phyloP scores from a whole-genome alignment of 2,113 vertebrate species.

The Colinus virginianus region DNA sequence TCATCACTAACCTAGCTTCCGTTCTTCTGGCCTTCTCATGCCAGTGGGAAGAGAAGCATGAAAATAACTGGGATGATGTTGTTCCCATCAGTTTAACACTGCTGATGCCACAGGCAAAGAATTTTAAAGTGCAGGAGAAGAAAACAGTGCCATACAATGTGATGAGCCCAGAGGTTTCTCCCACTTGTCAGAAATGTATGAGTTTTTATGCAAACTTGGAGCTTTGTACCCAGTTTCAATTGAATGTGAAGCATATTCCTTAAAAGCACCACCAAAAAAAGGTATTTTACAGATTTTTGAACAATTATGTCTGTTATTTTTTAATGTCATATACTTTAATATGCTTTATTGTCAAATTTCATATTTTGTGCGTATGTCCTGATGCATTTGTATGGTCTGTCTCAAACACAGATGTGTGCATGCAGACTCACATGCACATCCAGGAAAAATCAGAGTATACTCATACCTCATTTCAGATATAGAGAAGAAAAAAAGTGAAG shows the following conservation, averaged over 20 bases:
- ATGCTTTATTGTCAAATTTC: not conserved
- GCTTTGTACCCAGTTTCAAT: not conserved
- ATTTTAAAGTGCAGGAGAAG: not conserved
- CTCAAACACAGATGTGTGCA: not conserved
- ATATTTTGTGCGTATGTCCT: not conserved
- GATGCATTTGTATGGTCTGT: fast-evolving
- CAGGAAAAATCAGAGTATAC: not conserved
- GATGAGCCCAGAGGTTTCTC: not conserved
- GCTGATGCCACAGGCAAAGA: not conserved
- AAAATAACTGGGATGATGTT: not conserved
- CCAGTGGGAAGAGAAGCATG: not conserved
- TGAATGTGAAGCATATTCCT: not conserved
- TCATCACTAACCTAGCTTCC: not conserved
- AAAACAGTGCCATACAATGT: not conserved
- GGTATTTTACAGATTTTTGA: not conserved
- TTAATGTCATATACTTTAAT: fast-evolving
- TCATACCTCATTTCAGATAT: not conserved
- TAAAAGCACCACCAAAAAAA: fast-evolving
- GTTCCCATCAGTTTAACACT: conserved; percentile 31
- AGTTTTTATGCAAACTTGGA: not conserved
- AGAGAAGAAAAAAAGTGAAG: not conserved
- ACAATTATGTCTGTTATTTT: not conserved
- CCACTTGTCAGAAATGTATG: not conserved
- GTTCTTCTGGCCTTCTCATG: not conserved
- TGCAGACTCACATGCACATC: fast-evolving